Evolutionary conservation across 2,797 vertebrate species (phyloP).

Genomic region (Sebastes diaconus): DNA sequence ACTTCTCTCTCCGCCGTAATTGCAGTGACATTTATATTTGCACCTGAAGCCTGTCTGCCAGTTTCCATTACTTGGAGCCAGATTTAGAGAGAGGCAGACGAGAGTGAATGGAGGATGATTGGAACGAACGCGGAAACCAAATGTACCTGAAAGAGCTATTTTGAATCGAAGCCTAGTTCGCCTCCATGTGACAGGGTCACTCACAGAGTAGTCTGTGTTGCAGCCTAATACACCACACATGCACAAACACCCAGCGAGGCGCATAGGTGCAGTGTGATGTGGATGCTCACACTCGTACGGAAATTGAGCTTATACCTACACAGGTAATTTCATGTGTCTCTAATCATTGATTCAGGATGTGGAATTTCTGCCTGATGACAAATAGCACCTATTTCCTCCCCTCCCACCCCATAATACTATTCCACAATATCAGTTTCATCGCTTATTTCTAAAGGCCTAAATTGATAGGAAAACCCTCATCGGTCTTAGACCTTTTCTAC

Average conservation of each 20-base stretch:
- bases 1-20: constrained; percentile 64
- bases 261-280: not conserved
- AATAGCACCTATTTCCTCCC: constrained; percentile 1
- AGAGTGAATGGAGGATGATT: constrained; percentile 49
- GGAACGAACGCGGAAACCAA: constrained; percentile 48
- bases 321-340: not conserved
- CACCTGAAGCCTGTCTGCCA: constrained; percentile 75
- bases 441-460: constrained; percentile 36
- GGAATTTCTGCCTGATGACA: constrained; percentile 10
- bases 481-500: constrained; percentile 46
- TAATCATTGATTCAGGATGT: constrained; percentile 7
- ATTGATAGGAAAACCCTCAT: constrained; percentile 40
- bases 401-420: not conserved
- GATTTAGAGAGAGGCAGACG: constrained; percentile 35
- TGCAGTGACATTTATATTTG: constrained; percentile 78
- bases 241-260: not conserved
- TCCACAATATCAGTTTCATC: constrained; percentile 31
- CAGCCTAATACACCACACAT: not conserved
- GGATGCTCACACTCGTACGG: not conserved
- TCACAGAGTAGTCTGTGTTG: constrained; percentile 1
- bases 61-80: constrained; percentile 65
- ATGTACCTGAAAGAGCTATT: constrained; percentile 61
- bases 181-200: constrained; percentile 44
- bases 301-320: not conserved
- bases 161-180: constrained; percentile 24